These are phyloP conservation scores for Rhopilema esculentum DNA, from an alignment of 30 jellyfish, hydroid and myxozoan genomes.

Conservation along the genomic window DNA sequence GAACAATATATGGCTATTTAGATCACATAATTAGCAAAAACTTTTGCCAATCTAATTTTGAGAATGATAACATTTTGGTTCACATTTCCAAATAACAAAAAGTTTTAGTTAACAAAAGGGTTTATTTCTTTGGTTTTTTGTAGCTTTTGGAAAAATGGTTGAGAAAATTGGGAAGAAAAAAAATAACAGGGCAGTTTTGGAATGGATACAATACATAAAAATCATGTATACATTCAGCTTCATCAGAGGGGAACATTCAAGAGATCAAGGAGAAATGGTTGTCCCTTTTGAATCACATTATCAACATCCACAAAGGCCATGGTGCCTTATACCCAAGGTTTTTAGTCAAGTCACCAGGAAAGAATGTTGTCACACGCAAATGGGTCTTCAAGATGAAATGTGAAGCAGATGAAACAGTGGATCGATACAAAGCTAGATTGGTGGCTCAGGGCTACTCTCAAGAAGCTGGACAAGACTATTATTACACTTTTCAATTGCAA, in stretches of 20 bases:
- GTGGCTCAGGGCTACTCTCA: constrained; percentile 43
- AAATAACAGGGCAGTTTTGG: constrained; percentile 5
- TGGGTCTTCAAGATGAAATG: constrained; percentile 36
- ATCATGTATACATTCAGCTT: constrained; percentile 3
- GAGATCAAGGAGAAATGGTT: constrained; percentile 6
- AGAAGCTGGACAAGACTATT: constrained; percentile 45
- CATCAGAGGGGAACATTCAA: constrained; percentile 14
- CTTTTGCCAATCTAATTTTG: not conserved
- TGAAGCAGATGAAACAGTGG: constrained; percentile 13
- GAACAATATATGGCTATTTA: not conserved
- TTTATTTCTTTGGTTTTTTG: not conserved
- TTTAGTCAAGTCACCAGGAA: constrained; percentile 9
- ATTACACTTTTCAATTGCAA: constrained; percentile 24
- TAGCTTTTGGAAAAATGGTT: constrained; percentile 11
- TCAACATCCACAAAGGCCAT: constrained; percentile 11
- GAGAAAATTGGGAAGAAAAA: constrained; percentile 17
- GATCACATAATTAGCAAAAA: not conserved
- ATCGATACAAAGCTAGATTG: constrained; percentile 34
- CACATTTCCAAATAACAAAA: not conserved
- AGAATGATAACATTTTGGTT: not conserved
- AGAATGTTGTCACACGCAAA: constrained; percentile 10
- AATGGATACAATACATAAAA: constrained; percentile 9
- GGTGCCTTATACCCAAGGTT: constrained; percentile 4
- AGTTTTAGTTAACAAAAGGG: not conserved
- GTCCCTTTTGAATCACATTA: not conserved